Evolutionary conservation across 1,140 invertebrate species (phyloP), one percentile per base, ranked within the genome.

Genomic region (Odontomachus brunneus): DNA sequence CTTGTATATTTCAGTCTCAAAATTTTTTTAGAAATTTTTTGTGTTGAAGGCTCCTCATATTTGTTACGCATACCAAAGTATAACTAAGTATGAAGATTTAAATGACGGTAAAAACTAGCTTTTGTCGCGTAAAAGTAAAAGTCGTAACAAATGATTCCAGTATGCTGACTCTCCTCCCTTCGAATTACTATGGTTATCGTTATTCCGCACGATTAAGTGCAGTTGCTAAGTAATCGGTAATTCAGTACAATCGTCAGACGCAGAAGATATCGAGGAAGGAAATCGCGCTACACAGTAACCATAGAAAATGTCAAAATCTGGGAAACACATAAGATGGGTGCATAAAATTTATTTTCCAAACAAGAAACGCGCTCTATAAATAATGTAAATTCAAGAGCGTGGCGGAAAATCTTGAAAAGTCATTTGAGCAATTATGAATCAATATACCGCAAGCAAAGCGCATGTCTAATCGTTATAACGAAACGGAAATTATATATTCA

Each of bases 221-320:
- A 90, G 90, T 90, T 89, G 88, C 78, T 88, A n/a, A 86, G 83
- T 86, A 89, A 90, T 90, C 88, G 88, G 88, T 89, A 89, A 89
- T 90, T 82, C 87, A 82, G 81, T 83, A 73, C 88, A 89, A 89
- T 90, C 67, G 82, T 67, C 73, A 73, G 74, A 69, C 62, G 49
- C 63, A 59, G 53, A 22, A 53, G 33, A 17, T 29, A 67, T 17
- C 38, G 57, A 71, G 17, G 17, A 19, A 51, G 73, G 65, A 59
- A 12, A 49, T 26, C 33, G 14, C n/a, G 24, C n/a, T 14, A 12
- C n/a, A n/a, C 48, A 33, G 29, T 5, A 33, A 33, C n/a, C 3
- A 38, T 24, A 17, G 33, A 44, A 65, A 57, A 76, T 55, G 15
- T 48, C 29, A 60, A 38, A 29, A 65, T 44, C 29, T 5, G 29